Conservation (phyloP, 2,888 invertebrate genomes). For the Erannis defoliaria region DNA sequence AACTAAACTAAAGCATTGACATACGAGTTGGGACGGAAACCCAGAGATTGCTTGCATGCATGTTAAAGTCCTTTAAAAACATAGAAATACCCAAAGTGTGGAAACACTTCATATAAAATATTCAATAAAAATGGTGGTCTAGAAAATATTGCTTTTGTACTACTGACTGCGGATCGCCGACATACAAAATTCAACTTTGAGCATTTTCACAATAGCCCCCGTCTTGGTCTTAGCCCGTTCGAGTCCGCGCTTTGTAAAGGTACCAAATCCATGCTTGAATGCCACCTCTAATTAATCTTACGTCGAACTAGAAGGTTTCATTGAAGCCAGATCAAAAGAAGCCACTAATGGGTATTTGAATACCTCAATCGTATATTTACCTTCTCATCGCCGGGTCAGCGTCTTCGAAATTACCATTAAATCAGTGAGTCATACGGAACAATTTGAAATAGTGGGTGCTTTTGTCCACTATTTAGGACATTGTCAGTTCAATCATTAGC, state of each 20-base stretch:
- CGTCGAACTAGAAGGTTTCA: slow-evolving; percentile 53
- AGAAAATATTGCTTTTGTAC: too few relatives aligned
- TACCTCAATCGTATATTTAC: slow-evolving; percentile 68
- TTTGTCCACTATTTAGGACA: slow-evolving; percentile 27
- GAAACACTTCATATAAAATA: too few relatives aligned
- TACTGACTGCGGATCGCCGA: background rate
- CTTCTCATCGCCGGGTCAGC: slow-evolving; percentile 47
- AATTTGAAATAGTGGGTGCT: slow-evolving; percentile 35
- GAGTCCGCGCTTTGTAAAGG: slow-evolving; percentile 30
- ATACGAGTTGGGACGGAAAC: too few relatives aligned
- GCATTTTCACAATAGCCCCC: slow-evolving; percentile 67
- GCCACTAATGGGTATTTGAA: slow-evolving; percentile 83
- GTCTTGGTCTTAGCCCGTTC: slow-evolving; percentile 62
- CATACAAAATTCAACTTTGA: slow-evolving; percentile 12
- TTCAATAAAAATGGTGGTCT: too few relatives aligned
- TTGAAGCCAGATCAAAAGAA: slow-evolving; percentile 73
- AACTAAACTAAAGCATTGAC: too few relatives aligned
- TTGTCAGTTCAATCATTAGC: slow-evolving; percentile 15
- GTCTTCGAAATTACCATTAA: slow-evolving; percentile 38
- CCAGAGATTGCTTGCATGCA: too few relatives aligned
- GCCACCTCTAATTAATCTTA: slow-evolving; percentile 50
- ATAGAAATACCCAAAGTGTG: too few relatives aligned
- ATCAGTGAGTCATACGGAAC: slow-evolving; percentile 45
- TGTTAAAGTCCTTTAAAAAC: too few relatives aligned
- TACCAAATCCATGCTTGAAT: slow-evolving; percentile 44